Evolutionary conservation across 2,888 invertebrate species (phyloP).

Genomic region (Epinotia nisella): DNA sequence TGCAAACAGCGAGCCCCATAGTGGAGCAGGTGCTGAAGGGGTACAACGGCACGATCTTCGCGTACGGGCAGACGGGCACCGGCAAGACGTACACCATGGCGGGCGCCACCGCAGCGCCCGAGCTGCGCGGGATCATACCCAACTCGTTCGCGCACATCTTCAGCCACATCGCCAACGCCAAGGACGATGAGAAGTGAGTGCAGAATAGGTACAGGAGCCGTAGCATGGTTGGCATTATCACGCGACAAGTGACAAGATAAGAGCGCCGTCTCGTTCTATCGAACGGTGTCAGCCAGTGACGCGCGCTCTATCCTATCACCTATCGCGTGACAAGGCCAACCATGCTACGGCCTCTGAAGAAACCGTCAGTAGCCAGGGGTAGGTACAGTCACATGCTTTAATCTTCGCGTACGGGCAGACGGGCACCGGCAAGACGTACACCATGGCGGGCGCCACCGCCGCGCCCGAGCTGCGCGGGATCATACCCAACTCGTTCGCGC

Average conservation of each 20-base stretch:
- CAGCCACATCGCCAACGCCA: conserved; percentile 97
- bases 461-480: conserved; percentile 97
- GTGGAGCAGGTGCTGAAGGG: conserved; percentile 98
- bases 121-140: conserved; percentile 97
- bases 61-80: conserved; percentile 97
- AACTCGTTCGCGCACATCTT: conserved; percentile 99
- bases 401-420: conserved; percentile 96
- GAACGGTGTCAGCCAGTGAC: too few relatives aligned
- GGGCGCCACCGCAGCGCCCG: conserved; percentile 93
- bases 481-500: conserved; percentile 99
- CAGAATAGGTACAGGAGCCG: background rate
- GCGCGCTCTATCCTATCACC: too few relatives aligned
- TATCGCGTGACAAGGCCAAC: too few relatives aligned
- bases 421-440: conserved; percentile 99
- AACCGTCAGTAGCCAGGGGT: too few relatives aligned
- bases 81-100: conserved; percentile 99
- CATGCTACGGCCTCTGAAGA: too few relatives aligned
- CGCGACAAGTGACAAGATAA: too few relatives aligned
- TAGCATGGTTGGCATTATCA: too few relatives aligned
- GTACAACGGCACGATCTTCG: conserved; percentile 97
- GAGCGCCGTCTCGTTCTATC: too few relatives aligned
- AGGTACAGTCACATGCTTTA: too few relatives aligned
- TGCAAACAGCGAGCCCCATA: conserved; percentile 97
- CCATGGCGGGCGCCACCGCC: conserved; percentile 97
- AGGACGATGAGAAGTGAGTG: conserved; percentile 93